Evolutionary conservation across 2,888 invertebrate species (phyloP), one percentile per base, ranked within the genome.

Genomic region (Tenthredo notha): DNA sequence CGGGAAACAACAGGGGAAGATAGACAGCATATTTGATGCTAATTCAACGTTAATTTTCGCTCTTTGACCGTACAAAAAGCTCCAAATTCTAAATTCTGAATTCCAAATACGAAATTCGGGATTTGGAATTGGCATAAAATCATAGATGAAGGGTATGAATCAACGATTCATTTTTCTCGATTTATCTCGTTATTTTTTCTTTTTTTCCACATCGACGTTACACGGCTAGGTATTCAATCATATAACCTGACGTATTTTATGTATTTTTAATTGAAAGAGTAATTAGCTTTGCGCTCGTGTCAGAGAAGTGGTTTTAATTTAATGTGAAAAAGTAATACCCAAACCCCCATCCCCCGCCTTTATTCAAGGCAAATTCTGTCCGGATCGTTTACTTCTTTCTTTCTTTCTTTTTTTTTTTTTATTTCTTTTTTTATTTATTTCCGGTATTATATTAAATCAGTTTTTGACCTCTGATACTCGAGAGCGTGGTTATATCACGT

Each of bases 21-120:
- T 15, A 80, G 80, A 80, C 61, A 29, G 80, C 37, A 80, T 80
- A 80, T 80, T 61, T 25, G 61, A 80, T 80, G 77, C 7, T 54
- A 77, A 29, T 54, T 47, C 21, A 12, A 12, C 29, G 29, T 50
- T 54, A 40, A 77, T 18, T 54, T 77, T 50, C 12, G 7, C 15
- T 12, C 33, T 33, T 67, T 33, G 25, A 61, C 12, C 10, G 4
- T 12, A 12, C 10, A 25, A 12, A 21, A 74, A 74, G 12, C 21
- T 43, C 43, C 43, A 74, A 67, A 25, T 74, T 21, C 21, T n/a
- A 37, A 33, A n/a, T 7, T 43, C 21, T 21, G 21, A 72, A 21
- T n/a, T 43, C 40, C 72, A 40, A 65, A 1, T 70, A 12, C 33
- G 21, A 29, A 25, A 29, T 67, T 67, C 33, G 25, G 10, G 4